A percentile compares a stretch with the other conserved stretches of the same genome.
These are phyloP conservation scores for Coreoperca whiteheadi DNA, from an alignment of 2,113 vertebrate species.

Conservation along the genomic window DNA sequence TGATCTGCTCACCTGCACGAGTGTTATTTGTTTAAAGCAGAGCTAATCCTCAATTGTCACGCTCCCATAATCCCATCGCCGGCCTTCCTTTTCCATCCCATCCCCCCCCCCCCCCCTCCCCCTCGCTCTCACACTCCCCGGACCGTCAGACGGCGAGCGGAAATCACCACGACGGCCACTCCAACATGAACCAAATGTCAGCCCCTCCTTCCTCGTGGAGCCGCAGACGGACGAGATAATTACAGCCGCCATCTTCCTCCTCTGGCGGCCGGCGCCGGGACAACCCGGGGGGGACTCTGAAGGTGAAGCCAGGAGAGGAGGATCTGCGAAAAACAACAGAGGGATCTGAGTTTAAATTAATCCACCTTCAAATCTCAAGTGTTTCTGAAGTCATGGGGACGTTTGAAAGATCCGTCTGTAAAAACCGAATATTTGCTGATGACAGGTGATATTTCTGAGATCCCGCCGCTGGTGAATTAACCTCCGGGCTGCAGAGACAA, in stretches of 20 bases:
- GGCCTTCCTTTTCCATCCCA: conserved; percentile 22
- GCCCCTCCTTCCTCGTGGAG: neutral
- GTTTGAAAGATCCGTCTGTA: neutral
- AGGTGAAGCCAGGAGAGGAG: conserved; percentile 7
- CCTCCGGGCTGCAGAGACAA: neutral
- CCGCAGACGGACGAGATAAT: conserved; percentile 45
- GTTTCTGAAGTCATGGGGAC: neutral
- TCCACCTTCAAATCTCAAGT: conserved; percentile 12
- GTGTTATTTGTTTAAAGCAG: conserved; percentile 65
- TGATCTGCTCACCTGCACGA: conserved; percentile 48
- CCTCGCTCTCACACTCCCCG: neutral
- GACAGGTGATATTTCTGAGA: neutral
- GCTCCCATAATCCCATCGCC: conserved; percentile 63
- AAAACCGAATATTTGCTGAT: conserved; percentile 29
- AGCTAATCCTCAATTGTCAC: conserved; percentile 69
- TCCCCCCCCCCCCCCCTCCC: conserved; percentile 15
- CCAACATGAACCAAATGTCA: conserved; percentile 79
- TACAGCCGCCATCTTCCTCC: conserved; percentile 6
- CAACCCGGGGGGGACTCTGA: neutral
- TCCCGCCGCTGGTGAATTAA: neutral
- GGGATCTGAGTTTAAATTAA: conserved; percentile 1
- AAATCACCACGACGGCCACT: conserved; percentile 77
- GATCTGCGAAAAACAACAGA: neutral
- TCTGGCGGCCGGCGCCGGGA: too few species aligned
- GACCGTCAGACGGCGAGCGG: conserved; percentile 45